phyloP scores from a whole-genome alignment of 2,113 vertebrate species.

The Danio rerio region GRCz12tu NC_133180.1:15097001-15097500 shows the following conservation, averaged over 20 bases:
- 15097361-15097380: neutral
- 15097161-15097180: neutral
- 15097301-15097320: neutral
- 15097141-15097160: neutral
- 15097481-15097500: neutral
- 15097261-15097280: neutral
- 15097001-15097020: too few species aligned
- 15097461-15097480: neutral
- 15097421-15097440: neutral
- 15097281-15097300: neutral
- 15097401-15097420: neutral
- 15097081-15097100: too few species aligned
- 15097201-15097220: neutral
- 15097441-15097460: neutral
- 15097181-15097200: neutral
- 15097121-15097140: constrained; percentile 16
- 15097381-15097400: neutral
- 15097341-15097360: neutral
- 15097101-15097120: too few species aligned
- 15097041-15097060: too few species aligned
- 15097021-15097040: too few species aligned
- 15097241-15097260: constrained; percentile 46
- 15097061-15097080: too few species aligned
- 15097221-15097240: neutral
- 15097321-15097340: neutral